These are phyloP conservation scores for Dryomyza anilis DNA, from an alignment of 2,888 invertebrate genomes.

Conservation along the genomic window DNA sequence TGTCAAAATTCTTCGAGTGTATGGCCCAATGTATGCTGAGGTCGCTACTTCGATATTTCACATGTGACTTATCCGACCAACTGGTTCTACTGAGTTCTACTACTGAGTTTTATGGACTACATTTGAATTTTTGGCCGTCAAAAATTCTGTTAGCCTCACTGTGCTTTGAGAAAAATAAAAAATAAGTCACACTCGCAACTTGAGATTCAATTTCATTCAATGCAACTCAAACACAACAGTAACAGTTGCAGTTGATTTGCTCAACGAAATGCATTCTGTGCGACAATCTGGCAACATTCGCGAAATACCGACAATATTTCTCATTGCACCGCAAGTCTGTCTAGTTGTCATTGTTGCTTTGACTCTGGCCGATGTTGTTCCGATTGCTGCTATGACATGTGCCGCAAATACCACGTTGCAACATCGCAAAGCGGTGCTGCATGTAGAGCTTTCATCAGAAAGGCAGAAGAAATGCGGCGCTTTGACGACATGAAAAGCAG, in stretches of 20 bases:
- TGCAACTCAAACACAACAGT: background rate
- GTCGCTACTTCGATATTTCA: too few relatives aligned
- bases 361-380: constrained; percentile 4
- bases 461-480: too few relatives aligned
- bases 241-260: constrained; percentile 7
- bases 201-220: background rate
- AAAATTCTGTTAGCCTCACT: too few relatives aligned
- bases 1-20: too few relatives aligned
- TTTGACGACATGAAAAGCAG: too few relatives aligned
- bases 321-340: constrained; percentile 48
- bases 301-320: constrained; percentile 54
- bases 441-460: too few relatives aligned
- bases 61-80: too few relatives aligned
- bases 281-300: constrained; percentile 40
- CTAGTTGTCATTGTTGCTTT: background rate
- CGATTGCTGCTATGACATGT: constrained; percentile 51
- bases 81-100: too few relatives aligned
- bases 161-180: background rate
- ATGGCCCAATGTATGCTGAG: too few relatives aligned
- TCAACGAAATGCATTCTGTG: constrained; percentile 1
- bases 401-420: constrained; percentile 50
- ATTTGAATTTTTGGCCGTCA: too few relatives aligned
- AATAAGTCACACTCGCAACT: background rate
- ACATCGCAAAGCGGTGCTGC: background rate
- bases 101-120: too few relatives aligned